Evolutionary conservation across 2,888 invertebrate genomes (phyloP), one percentile per base, ranked within the genome.

Genomic region (Phengaris alcon): DNA sequence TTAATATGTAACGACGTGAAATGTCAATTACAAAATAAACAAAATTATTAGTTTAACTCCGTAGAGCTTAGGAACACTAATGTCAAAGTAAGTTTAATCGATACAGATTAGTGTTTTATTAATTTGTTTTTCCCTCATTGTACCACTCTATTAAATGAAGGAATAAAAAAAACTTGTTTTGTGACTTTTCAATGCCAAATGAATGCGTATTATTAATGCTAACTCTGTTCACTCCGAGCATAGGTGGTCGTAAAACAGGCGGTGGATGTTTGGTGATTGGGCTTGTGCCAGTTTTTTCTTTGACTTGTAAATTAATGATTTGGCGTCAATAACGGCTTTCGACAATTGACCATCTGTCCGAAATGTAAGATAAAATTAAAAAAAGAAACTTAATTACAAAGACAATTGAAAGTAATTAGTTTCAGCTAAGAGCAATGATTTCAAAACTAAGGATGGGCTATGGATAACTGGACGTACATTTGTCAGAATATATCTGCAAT

Each of bases 271-370:
- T 81, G 76, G 77, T 78, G 78, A 81, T 82, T 86, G 87, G 91
- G 91, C 86, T 79, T 75, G 78, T 85, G 91, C 92, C 92, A 91
- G 90, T 85, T 88, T 90, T 90, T 90, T 87, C 82, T 81, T 80
- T 77, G 84, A 77, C 84, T 84, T 90, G 89, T 89, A 88, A 90
- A 91, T 90, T 88, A 89, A 85, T 85, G 81, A 82, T 85, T 86
- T 84, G 88, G 87, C 87, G 87, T 86, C 86, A 82, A 82, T 80
- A 82, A 79, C 79, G 79, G 78, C 77, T 80, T 77, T 78, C 79
- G 79, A 79, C 79, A 79, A 80, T 72, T 74, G 79, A 81, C 79
- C 81, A 83, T 82, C 81, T 84, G 82, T 83, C 84, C 79, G 81
- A 76, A 82, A 82, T 84, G 84, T 82, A 83, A 84, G 85, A 82